Conservation (phyloP, 2,797 vertebrate species). For the Arnoldichthys spilopterus region DNA sequence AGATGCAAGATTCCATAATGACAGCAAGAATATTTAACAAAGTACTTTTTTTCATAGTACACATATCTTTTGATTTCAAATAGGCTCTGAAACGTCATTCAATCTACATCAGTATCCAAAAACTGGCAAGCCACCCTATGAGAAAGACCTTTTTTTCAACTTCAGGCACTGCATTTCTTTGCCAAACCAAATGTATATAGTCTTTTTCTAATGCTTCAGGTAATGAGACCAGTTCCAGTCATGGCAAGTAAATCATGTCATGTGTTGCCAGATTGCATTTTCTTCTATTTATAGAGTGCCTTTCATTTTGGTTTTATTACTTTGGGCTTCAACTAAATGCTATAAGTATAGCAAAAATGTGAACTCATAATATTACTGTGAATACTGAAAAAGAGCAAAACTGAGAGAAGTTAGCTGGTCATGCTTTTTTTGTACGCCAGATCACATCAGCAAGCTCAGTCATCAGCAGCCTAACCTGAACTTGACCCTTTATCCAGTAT, state of each 20-base stretch:
- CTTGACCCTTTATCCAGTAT: conserved; percentile 31
- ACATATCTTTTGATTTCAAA: no score
- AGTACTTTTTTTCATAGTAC: no score
- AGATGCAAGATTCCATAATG: no score
- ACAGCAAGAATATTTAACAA: no score
- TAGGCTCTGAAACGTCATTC: no score
- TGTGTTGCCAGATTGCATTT: conserved; percentile 22
- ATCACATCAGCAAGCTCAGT: conserved; percentile 8
- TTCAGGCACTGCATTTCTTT: neutral
- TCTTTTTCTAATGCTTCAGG: conserved; percentile 1
- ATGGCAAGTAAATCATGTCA: conserved; percentile 24
- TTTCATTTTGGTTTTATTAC: conserved; percentile 30
- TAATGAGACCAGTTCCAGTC: conserved; percentile 34
- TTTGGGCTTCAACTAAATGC: conserved; percentile 24
- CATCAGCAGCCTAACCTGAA: conserved; percentile 1
- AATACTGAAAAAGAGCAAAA: neutral
- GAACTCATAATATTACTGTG: neutral
- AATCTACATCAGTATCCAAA: no score
- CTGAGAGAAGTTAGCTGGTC: conserved; percentile 19
- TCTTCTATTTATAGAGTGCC: conserved; percentile 11
- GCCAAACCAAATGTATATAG: neutral
- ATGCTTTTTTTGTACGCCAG: conserved; percentile 8
- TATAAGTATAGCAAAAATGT: conserved; percentile 4
- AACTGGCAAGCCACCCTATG: neutral
- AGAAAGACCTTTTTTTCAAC: neutral